Conservation (phyloP, 1,140 invertebrate genomes). For the Potamilus streckersoni region DNA sequence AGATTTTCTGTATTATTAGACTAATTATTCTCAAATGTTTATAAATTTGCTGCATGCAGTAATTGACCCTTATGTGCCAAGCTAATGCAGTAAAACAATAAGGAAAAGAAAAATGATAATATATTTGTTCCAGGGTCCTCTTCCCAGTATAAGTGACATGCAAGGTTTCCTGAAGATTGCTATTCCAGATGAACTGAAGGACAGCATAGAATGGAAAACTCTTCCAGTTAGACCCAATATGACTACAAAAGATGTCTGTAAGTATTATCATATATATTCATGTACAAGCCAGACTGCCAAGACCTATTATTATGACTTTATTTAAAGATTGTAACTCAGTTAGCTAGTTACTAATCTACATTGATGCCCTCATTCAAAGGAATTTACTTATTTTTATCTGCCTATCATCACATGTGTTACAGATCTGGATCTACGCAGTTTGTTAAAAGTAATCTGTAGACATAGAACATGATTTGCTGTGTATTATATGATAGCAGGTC, state of each 20-base stretch:
- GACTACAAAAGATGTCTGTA: constrained; percentile 89
- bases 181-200: constrained; percentile 91
- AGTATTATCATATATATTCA: constrained; percentile 36
- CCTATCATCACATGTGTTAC: not conserved
- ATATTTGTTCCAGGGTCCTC: constrained; percentile 36
- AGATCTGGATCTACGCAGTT: too few relatives aligned
- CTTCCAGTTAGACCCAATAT: constrained; percentile 91
- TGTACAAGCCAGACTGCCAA: not conserved
- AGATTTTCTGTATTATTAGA: too few relatives aligned
- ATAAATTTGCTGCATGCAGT: too few relatives aligned
- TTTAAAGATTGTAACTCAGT: too few relatives aligned
- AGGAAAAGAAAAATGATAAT: too few relatives aligned
- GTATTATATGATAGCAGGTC: too few relatives aligned
- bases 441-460: too few relatives aligned
- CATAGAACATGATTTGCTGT: too few relatives aligned
- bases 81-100: too few relatives aligned
- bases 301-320: not conserved
- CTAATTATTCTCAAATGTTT: too few relatives aligned
- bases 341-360: not conserved
- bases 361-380: not conserved
- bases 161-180: constrained; percentile 87
- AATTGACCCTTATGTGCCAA: too few relatives aligned
- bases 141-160: constrained; percentile 72
- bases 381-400: not conserved
- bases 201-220: constrained; percentile 89